These are phyloP conservation scores for Gymnobelideus leadbeateri DNA, from an alignment of 2,113 vertebrate species.

Conservation along the genomic window DNA sequence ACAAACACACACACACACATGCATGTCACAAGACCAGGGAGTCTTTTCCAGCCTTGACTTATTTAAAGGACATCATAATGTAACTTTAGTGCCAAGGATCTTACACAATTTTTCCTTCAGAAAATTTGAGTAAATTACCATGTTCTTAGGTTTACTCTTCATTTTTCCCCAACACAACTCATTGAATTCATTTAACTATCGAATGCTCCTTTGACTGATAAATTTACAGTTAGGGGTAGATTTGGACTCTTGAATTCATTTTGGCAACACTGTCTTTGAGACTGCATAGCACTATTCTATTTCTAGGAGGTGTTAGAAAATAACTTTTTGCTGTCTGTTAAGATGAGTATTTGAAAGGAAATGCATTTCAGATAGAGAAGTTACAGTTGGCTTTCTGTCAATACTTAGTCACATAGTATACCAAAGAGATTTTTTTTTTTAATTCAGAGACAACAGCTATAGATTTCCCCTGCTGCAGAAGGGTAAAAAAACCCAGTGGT, in stretches of 20 bases:
- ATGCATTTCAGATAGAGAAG: neutral
- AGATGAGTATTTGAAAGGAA: conserved; percentile 45
- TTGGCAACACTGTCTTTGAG: conserved; percentile 25
- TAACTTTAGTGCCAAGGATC: conserved; percentile 1
- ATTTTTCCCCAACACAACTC: conserved; percentile 39
- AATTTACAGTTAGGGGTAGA: neutral
- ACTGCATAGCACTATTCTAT: neutral
- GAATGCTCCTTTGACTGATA: conserved; percentile 30
- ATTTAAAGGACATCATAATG: conserved; percentile 19
- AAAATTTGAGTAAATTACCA: conserved; percentile 36
- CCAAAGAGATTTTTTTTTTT: neutral
- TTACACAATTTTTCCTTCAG: conserved; percentile 51
- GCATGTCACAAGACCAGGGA: fast-evolving
- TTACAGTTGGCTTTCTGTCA: conserved; percentile 31
- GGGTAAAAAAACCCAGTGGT: neutral
- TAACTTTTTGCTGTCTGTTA: neutral
- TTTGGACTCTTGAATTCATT: conserved; percentile 14
- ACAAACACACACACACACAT: neutral
- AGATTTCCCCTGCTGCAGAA: neutral
- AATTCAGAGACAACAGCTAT: conserved; percentile 22
- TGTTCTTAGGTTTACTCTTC: conserved; percentile 40
- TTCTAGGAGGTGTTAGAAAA: neutral
- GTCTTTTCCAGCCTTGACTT: neutral
- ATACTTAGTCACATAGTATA: neutral
- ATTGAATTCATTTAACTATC: neutral